A percentile compares a stretch with the other conserved stretches of the same genome.
These are phyloP conservation scores for Rhinichthys klamathensis DNA, from an alignment of 2,113 vertebrate species.

Conservation along the genomic window DNA sequence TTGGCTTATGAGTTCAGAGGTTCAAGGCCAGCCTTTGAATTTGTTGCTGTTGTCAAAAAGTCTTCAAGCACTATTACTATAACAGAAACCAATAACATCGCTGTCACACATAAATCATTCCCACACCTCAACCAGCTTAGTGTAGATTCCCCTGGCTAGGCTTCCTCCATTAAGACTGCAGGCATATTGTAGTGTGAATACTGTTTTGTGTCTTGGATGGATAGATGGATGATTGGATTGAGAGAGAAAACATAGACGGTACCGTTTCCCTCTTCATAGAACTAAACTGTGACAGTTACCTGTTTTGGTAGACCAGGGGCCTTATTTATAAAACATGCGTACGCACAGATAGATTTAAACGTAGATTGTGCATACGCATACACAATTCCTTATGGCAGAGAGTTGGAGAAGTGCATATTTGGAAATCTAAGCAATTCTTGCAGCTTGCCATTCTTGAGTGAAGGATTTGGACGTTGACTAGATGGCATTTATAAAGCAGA, in stretches of 20 bases:
- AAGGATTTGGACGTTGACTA: no score
- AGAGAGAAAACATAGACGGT: not conserved
- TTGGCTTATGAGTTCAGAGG: slow-evolving; percentile 25
- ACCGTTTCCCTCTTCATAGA: not conserved
- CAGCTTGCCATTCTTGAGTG: no score
- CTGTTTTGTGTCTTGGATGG: not conserved
- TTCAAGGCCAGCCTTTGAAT: slow-evolving; percentile 28
- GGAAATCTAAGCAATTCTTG: no score
- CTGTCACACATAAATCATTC: slow-evolving; percentile 20
- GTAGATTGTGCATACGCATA: no score
- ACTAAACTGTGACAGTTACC: not conserved
- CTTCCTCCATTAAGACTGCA: slow-evolving; percentile 14
- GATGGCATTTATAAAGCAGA: no score
- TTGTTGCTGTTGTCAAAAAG: slow-evolving; percentile 19
- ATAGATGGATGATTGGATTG: not conserved
- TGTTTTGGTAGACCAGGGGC: not conserved
- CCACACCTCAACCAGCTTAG: not conserved
- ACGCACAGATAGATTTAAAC: no score
- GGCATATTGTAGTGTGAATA: not conserved
- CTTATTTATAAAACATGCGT: no score
- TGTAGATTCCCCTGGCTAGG: slow-evolving; percentile 8
- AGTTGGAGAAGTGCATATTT: no score
- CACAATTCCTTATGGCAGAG: no score
- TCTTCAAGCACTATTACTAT: slow-evolving; percentile 31
- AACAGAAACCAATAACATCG: slow-evolving; percentile 14